Evolutionary conservation across 2,888 invertebrate species (phyloP).

Genomic region (Agriopis marginaria): DNA sequence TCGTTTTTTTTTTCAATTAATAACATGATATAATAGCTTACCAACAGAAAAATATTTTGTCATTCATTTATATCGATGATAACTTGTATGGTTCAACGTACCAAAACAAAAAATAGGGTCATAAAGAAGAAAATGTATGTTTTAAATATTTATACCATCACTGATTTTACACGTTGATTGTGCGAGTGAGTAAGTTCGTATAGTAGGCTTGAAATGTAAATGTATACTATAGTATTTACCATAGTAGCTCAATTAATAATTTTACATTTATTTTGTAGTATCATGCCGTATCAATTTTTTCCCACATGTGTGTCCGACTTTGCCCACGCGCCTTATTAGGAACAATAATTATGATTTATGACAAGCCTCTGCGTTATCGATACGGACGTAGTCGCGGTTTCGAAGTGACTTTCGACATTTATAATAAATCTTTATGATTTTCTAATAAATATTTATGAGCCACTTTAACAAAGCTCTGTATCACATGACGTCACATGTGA

Average conservation of each 20-base stretch:
- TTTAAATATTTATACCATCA: no score
- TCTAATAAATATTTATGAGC: constrained; percentile 30
- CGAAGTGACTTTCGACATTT: constrained; percentile 18
- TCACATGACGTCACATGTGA: constrained; percentile 9
- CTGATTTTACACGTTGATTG: no score
- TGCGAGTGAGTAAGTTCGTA: no score
- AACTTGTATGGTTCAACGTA: no score
- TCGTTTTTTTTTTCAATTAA: no score
- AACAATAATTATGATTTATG: constrained; percentile 11
- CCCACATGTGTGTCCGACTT: constrained; percentile 27
- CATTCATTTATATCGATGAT: no score
- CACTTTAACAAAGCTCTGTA: constrained; percentile 10
- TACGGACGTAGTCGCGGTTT: constrained; percentile 16
- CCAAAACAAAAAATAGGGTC: no score
- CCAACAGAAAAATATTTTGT: no score
- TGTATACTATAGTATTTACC: not conserved
- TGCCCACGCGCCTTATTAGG: constrained; percentile 41
- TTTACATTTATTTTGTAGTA: not conserved
- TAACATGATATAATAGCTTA: no score
- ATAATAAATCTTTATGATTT: constrained; percentile 16
- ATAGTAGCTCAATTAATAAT: not conserved
- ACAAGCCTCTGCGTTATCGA: constrained; percentile 9
- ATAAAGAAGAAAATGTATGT: no score
- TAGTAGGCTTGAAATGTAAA: not conserved
- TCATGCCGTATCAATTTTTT: constrained; percentile 23